Evolutionary conservation across 2,888 invertebrate species (phyloP), one percentile per base, ranked within the genome.

Genomic region (Drosophila demipolita): DNA sequence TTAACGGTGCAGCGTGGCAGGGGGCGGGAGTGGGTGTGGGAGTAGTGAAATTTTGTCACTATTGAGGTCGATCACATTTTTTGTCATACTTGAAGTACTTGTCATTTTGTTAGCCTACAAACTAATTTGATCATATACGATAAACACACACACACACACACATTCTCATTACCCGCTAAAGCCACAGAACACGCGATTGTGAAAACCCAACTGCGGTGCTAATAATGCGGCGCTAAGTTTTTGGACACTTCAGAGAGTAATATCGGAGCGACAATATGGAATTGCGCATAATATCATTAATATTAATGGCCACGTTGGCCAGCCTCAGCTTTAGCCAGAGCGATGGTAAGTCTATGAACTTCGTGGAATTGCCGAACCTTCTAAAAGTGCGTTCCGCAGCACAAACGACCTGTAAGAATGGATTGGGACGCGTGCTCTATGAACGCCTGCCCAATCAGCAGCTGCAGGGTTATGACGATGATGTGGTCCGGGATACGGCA

Each of bases 381-480:
- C 17, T 15, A 53, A 54, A 32, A 2, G 11, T 8, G 4, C 3
- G 7, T 23, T 2, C 23, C 8, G 8, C 75, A 93, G 93, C 92
- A 91, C 98, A 98, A 95, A 97, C 97, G 78, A 97, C 97, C 70
- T 98, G 98, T 93, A 98, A 98, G 92, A 96, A 97, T 92, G 98
- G 98, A 65, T 95, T 97, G 92, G 98, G 98, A 48, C 95, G 97
- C 91, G 96, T 98, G 40, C 96, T 97, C 93, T 98, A 97, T 91
- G 98, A 98, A 93, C 94, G 97, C 89, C 93, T 98, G 87, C 97
- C 98, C 45, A 97, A 98, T 92, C 97, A 97, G 90, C 97, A 98
- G 92, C 94, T 97, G 42, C 97, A 97, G 94, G 97, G 97, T 73
- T 97, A 97, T 89, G 97, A 97, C 87, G 97, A 97, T 87, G 97